A percentile compares a stretch with the other conserved stretches of the same genome.
These are phyloP conservation scores for Apis laboriosa DNA, from an alignment of 1,140 invertebrate species.

Conservation along the genomic window DNA sequence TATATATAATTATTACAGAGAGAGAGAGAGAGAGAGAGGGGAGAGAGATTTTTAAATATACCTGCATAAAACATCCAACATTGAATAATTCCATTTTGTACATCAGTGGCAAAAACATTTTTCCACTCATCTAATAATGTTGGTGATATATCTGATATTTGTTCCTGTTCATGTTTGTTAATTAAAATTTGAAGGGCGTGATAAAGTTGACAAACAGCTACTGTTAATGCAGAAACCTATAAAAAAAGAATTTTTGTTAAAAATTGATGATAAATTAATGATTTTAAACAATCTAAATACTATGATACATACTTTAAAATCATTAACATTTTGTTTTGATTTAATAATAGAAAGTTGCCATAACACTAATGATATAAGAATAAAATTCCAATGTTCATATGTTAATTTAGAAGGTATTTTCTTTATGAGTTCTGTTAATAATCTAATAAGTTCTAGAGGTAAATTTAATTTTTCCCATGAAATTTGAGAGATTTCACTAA, in stretches of 20 bases:
- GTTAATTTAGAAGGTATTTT: constrained; percentile 77
- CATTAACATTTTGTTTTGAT: constrained; percentile 73
- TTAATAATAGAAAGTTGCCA: constrained; percentile 82
- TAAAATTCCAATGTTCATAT: constrained; percentile 84
- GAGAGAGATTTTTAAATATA: constrained; percentile 51
- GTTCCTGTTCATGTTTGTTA: constrained; percentile 76
- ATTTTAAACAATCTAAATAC: constrained; percentile 52
- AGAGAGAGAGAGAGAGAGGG: background rate
- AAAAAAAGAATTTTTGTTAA: constrained; percentile 45
- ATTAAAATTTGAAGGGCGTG: constrained; percentile 78
- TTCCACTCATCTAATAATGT: constrained; percentile 83
- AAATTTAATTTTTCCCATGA: constrained; percentile 74
- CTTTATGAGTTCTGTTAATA: constrained; percentile 71
- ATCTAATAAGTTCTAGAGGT: constrained; percentile 75
- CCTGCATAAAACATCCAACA: constrained; percentile 79
- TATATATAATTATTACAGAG: no score
- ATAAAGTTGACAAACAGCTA: constrained; percentile 81
- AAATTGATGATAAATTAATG: background rate
- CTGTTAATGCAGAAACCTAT: constrained; percentile 80
- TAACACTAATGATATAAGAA: constrained; percentile 84
- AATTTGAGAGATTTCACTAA: constrained; percentile 68
- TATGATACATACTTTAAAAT: constrained; percentile 75
- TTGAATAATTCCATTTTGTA: constrained; percentile 80
- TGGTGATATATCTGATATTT: constrained; percentile 77
- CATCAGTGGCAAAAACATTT: constrained; percentile 81